phyloP scores from a whole-genome alignment of 2,113 vertebrate genomes.

The Phasianus colchicus region DNA sequence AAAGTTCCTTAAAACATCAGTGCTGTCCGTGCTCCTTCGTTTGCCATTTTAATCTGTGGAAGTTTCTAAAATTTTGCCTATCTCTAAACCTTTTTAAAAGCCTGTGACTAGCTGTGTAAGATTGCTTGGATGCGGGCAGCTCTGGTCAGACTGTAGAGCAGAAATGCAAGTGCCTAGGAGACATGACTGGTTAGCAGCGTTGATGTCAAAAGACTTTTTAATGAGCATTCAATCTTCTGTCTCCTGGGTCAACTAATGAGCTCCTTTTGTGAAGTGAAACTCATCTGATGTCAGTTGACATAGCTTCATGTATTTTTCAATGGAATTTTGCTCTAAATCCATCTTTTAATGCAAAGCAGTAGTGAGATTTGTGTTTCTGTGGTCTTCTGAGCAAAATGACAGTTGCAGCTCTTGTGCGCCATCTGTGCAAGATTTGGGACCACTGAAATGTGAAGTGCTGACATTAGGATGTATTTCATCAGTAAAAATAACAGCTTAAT shows the following conservation, averaged over 20 bases:
- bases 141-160: background rate
- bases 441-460: constrained; percentile 9
- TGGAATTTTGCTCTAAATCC: constrained; percentile 22
- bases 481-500: background rate
- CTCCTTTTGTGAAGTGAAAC: constrained; percentile 20
- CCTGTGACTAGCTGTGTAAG: background rate
- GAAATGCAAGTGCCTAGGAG: background rate
- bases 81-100: background rate
- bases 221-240: constrained; percentile 2
- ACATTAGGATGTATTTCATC: background rate
- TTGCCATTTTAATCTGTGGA: background rate
- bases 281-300: background rate
- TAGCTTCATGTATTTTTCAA: constrained; percentile 20
- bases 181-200: background rate
- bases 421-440: background rate
- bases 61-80: background rate
- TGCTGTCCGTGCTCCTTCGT: background rate
- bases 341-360: background rate
- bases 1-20: background rate
- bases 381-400: background rate
- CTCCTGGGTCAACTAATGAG: constrained; percentile 10
- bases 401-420: background rate
- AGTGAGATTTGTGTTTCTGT: background rate
- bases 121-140: background rate
- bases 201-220: background rate